phyloP scores from a whole-genome alignment of 1,140 invertebrate species.

The Harpegnathos saltator region DNA sequence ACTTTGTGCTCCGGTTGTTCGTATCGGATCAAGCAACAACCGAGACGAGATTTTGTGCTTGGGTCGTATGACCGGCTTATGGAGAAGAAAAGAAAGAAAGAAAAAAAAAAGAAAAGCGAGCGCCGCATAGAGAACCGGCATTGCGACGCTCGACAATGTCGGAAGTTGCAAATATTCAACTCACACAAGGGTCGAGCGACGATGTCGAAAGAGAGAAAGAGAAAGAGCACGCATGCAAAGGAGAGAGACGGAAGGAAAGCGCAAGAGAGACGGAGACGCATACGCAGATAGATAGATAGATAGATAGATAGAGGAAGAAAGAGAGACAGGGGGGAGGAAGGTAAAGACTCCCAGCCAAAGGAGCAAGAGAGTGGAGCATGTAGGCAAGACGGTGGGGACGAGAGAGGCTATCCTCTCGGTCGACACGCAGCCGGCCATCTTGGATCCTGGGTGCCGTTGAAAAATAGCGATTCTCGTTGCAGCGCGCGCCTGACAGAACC shows the following conservation, averaged over 20 bases:
- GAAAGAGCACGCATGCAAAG: conserved; percentile 11
- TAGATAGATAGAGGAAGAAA: conserved; percentile 10
- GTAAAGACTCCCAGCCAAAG: conserved; percentile 20
- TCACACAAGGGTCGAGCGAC: conserved; percentile 22
- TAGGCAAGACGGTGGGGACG: conserved; percentile 15
- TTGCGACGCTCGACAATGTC: conserved; percentile 35
- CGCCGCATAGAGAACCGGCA: conserved; percentile 42
- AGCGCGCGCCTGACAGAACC: conserved; percentile 73
- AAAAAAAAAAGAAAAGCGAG: neutral
- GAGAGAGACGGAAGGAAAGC: neutral
- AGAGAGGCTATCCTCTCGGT: conserved; percentile 73
- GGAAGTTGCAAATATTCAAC: conserved; percentile 66
- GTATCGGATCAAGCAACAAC: neutral
- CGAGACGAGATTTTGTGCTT: neutral
- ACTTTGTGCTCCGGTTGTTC: conserved; percentile 31
- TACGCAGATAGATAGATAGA: neutral
- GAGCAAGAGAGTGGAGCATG: conserved; percentile 53
- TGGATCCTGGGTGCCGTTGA: conserved; percentile 81
- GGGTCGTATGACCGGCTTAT: neutral
- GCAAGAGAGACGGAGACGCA: conserved; percentile 21
- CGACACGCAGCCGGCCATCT: conserved; percentile 80
- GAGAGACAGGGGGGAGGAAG: conserved; percentile 30
- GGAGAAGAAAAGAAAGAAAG: neutral
- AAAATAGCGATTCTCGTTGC: conserved; percentile 76
- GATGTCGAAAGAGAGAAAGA: conserved; percentile 48